Percentiles rank a stretch among this genome's conserved stretches.
Evolutionary conservation across 2,797 vertebrate genomes (phyloP).

Genomic region (Sebastes vulpes): DNA sequence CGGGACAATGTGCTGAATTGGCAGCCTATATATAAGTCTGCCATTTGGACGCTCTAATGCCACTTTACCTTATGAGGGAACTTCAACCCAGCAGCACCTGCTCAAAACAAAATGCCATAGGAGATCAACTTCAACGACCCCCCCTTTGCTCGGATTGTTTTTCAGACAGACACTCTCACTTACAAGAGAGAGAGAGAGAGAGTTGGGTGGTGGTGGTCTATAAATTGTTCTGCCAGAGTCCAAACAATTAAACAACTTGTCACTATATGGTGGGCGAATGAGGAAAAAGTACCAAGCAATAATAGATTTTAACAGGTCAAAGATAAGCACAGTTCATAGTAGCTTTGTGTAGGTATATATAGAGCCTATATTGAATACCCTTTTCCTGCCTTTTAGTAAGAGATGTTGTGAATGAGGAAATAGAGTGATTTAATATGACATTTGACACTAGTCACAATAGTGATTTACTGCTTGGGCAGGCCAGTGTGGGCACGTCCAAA

Average conservation of each 20-base stretch:
- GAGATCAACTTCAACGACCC: conserved; percentile 88
- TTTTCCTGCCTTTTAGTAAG: no score
- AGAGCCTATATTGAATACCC: no score
- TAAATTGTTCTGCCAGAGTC: conserved; percentile 60
- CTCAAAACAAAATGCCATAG: conserved; percentile 96
- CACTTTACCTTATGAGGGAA: conserved; percentile 99
- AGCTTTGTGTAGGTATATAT: no score
- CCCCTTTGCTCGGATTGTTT: conserved; percentile 88
- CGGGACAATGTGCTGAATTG: conserved; percentile 95
- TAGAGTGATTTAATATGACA: no score
- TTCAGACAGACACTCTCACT: conserved; percentile 91
- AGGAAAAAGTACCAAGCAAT: no score
- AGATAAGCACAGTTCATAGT: no score
- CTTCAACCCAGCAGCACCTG: conserved; percentile 93
- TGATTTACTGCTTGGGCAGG: conserved; percentile 37
- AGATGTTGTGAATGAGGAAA: no score
- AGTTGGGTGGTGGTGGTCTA: conserved; percentile 66
- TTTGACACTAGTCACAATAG: neutral
- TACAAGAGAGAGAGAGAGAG: conserved; percentile 53
- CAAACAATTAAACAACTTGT: conserved; percentile 72
- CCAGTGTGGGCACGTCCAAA: conserved; percentile 7
- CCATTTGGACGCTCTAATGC: conserved; percentile 96
- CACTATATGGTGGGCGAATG: no score
- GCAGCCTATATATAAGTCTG: conserved; percentile 99
- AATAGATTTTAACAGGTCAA: no score